Conservation (phyloP, 2,888 invertebrate genomes). For the Acronicta aceris region DNA sequence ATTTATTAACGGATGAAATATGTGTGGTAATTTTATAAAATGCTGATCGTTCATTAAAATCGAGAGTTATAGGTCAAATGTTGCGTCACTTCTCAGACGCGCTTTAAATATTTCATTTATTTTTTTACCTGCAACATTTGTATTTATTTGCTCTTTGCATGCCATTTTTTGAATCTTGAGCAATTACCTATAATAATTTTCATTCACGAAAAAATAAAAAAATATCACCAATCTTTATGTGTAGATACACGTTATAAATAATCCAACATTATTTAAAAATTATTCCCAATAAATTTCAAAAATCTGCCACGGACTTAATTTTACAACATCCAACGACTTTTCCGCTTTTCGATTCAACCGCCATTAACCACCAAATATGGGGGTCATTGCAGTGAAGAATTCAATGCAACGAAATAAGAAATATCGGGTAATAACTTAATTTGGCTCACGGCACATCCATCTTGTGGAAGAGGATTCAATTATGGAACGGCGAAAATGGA, state of each 20-base stretch:
- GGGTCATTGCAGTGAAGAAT: slow-evolving; percentile 49
- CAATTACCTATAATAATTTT: too few species aligned
- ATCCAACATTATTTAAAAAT: neutral
- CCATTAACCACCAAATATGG: slow-evolving; percentile 57
- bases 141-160: too few species aligned
- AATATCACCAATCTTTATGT: too few species aligned
- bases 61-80: neutral
- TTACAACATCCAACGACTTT: slow-evolving; percentile 28
- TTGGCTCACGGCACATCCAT: slow-evolving; percentile 62
- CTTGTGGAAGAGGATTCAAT: slow-evolving; percentile 67
- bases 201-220: too few species aligned
- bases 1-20: slow-evolving; percentile 29
- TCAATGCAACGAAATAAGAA: slow-evolving; percentile 64
- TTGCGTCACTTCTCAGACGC: neutral
- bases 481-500: slow-evolving; percentile 64
- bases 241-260: too few species aligned
- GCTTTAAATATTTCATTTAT: neutral
- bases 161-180: too few species aligned
- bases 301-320: slow-evolving; percentile 6
- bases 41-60: slow-evolving; percentile 10
- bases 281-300: slow-evolving; percentile 7
- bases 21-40: slow-evolving; percentile 24
- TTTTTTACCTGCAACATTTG: too few species aligned
- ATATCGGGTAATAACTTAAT: slow-evolving; percentile 76
- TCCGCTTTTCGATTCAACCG: slow-evolving; percentile 39